Base-by-base conservation (phyloP, 2,888 invertebrate species). In the Himalopsyche tibetana region DNA sequence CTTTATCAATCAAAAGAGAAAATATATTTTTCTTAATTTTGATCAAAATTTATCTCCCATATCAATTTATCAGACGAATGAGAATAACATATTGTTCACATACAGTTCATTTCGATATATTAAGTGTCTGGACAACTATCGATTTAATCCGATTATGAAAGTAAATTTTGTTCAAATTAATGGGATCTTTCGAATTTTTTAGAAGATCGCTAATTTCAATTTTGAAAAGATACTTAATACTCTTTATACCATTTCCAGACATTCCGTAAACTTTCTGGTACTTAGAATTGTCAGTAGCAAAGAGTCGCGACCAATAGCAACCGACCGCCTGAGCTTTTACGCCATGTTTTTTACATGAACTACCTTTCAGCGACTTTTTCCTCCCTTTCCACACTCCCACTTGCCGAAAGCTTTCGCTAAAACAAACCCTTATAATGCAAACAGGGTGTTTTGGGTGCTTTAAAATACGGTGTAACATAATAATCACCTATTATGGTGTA, bases 341-440 rank as follows among this genome's bases (percentile, higher is more conserved):
- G 87, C 85, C 85, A 87, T 87, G 85, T 87, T 87, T 87, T 87
- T 84, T 87, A 85, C 87, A 87, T 85, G 83, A 85, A 81, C 85
- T 82, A 81, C 87, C 84, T 83, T 85, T 84, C 82, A 83, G 87
- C 85, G 80, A 63, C 81, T 82, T 85, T 74, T 55, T 83, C 84
- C 80, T 42, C 83, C 83, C 42, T 12, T 36, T 63, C 83, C 79
- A 51, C 74, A 85, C 28, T 74, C 69, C 82, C 83, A 55, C 55
- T 69, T 74, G 74, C 51, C 55, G 80, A 55, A 55, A 40, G 84
- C 74, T 79, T 84, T 79, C 84, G 74, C 42, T 83, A 40, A 69
- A 69, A 69, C 83, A 42, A 74, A 45, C 82, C 83, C 19, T 28
- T n/a, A 11, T 74, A 74, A 74, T 74, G 74, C 74, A 36, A 74